phyloP scores from a whole-genome alignment of 2,113 vertebrate genomes.

The Tyrannus savana region DNA sequence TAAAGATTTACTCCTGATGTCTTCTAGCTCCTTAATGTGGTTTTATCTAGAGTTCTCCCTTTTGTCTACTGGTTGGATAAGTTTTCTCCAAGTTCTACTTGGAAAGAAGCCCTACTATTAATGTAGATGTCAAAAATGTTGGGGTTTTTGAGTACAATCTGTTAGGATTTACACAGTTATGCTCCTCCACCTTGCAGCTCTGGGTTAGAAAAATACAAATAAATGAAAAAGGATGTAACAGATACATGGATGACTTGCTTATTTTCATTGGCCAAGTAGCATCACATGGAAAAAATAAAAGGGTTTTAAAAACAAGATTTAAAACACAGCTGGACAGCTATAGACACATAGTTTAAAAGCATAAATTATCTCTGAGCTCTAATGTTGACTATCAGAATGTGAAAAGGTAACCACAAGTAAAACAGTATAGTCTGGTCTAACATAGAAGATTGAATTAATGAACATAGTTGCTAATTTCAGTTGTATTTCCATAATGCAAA shows the following conservation, averaged over 20 bases:
- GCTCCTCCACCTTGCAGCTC: background rate
- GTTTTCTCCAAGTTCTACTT: background rate
- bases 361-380: background rate
- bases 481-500: background rate
- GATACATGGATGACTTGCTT: background rate
- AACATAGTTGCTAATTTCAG: background rate
- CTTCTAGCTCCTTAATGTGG: background rate
- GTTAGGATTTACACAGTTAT: background rate
- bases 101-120: background rate
- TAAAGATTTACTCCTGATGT: background rate
- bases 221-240: background rate
- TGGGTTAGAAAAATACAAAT: background rate
- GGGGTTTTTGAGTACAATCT: background rate
- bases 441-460: background rate
- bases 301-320: background rate
- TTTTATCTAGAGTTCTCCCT: background rate
- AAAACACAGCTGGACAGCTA: background rate
- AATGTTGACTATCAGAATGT: background rate
- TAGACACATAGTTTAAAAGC: background rate
- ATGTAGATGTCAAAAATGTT: background rate
- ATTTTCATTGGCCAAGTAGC: background rate
- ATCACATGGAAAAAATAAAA: background rate
- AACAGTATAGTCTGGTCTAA: background rate
- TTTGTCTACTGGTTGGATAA: background rate
- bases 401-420: background rate